phyloP scores from a whole-genome alignment of 2,797 vertebrate species.

The Chelidonichthys spinosus region DNA sequence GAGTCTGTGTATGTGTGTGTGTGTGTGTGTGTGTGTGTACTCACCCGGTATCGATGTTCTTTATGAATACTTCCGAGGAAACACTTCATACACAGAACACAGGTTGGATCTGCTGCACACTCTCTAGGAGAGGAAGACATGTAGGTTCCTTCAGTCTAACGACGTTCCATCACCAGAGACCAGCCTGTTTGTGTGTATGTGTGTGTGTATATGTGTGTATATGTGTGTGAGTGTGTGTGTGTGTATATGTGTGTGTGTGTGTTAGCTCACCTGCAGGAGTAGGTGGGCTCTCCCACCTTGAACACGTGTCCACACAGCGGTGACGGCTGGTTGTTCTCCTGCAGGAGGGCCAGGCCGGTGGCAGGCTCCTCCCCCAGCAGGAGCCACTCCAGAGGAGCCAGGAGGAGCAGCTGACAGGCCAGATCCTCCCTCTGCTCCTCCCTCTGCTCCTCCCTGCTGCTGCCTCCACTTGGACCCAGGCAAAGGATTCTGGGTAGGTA shows the following conservation, averaged over 20 bases:
- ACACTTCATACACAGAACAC: no score
- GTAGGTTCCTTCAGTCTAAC: no score
- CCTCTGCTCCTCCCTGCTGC: constrained; percentile 81
- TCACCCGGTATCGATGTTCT: no score
- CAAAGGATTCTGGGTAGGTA: constrained; percentile 95
- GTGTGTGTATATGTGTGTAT: no score
- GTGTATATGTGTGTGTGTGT: not conserved
- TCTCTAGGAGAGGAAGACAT: no score
- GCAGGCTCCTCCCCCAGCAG: constrained; percentile 93
- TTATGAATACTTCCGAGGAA: no score
- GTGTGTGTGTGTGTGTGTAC: no score
- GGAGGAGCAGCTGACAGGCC: constrained; percentile 89
- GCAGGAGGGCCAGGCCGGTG: constrained; percentile 89
- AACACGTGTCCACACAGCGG: constrained; percentile 96
- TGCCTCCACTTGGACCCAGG: constrained; percentile 87
- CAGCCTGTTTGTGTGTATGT: no score
- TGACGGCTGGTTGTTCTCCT: constrained; percentile 92
- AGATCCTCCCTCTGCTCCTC: constrained; percentile 95
- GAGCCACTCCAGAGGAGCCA: constrained; percentile 95
- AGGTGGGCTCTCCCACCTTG: constrained; percentile 97
- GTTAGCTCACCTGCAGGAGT: constrained; percentile 92
- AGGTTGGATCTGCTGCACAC: no score
- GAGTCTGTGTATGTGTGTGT: no score
- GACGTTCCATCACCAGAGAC: no score
- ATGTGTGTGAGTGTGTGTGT: no score